phyloP scores from a whole-genome alignment of 2,797 vertebrate species.

The Aphelocoma californica region DNA sequence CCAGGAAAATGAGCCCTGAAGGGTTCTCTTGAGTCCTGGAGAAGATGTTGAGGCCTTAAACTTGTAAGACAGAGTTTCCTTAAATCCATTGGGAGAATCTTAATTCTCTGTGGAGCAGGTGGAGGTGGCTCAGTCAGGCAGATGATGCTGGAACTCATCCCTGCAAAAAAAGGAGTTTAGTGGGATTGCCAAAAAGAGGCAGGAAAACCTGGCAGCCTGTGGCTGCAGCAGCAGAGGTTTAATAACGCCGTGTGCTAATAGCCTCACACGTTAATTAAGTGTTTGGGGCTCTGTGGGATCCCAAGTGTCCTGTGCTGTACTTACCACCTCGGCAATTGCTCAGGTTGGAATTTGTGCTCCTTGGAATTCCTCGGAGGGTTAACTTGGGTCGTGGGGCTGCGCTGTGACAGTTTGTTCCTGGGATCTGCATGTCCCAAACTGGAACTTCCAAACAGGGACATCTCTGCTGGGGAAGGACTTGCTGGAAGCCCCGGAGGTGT shows the following conservation, averaged over 20 bases:
- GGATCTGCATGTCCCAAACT: neutral
- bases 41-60: neutral
- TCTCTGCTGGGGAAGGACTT: neutral
- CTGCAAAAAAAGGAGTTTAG: neutral
- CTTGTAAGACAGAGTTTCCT: accelerated
- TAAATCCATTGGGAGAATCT: neutral
- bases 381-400: neutral
- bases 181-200: neutral
- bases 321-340: neutral
- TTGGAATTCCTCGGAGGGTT: neutral
- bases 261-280: constrained; percentile 53
- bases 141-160: neutral
- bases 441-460: accelerated
- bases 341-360: neutral
- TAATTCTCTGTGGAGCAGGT: accelerated
- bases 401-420: neutral
- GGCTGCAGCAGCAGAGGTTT: constrained; percentile 40
- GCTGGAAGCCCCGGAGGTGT: neutral
- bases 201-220: constrained; percentile 1
- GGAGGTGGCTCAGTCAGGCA: neutral
- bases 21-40: accelerated
- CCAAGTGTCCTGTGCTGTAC: constrained; percentile 27
- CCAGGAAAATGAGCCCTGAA: neutral
- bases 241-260: constrained; percentile 37
- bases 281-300: neutral